These are phyloP conservation scores for Trisateles emortualis DNA, from an alignment of 2,888 invertebrate species.

Conservation along the genomic window DNA sequence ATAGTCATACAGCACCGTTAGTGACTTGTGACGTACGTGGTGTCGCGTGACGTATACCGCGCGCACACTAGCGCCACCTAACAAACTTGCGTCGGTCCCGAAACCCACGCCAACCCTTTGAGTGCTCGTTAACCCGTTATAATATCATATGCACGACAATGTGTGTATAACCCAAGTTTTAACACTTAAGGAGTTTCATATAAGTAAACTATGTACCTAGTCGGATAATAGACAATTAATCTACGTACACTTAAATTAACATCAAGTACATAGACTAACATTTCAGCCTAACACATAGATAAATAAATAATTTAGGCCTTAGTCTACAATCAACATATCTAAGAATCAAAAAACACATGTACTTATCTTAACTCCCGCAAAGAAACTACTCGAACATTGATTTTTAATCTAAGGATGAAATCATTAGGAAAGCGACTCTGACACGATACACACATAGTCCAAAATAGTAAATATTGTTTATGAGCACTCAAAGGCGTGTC, in stretches of 20 bases:
- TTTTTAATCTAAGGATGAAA: not conserved
- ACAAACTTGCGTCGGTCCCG: constrained; percentile 36
- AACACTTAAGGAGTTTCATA: not conserved
- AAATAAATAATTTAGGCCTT: constrained; percentile 8
- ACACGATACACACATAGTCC: constrained; percentile 1
- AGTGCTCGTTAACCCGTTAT: constrained; percentile 32
- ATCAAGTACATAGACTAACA: not conserved
- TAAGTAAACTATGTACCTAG: not conserved
- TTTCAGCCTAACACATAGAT: not conserved
- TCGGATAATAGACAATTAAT: constrained; percentile 1
- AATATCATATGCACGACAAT: constrained; percentile 34
- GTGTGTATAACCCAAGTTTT: constrained; percentile 8
- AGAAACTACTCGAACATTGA: not conserved
- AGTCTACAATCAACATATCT: constrained; percentile 1
- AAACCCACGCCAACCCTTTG: constrained; percentile 45
- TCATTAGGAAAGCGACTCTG: not conserved
- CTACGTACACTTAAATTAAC: constrained; percentile 1
- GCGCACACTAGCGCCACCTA: constrained; percentile 45
- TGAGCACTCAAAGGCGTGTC: constrained; percentile 25
- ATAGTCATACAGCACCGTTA: constrained; percentile 2
- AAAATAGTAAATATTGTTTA: not conserved
- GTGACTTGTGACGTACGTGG: not conserved
- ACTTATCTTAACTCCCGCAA: not conserved
- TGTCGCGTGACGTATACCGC: constrained; percentile 17
- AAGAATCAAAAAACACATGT: not conserved